Percentiles rank a stretch among this genome's conserved stretches.
These are phyloP conservation scores for Spea hammondii DNA, from an alignment of 2,797 vertebrate genomes.

Conservation along the genomic window DNA sequence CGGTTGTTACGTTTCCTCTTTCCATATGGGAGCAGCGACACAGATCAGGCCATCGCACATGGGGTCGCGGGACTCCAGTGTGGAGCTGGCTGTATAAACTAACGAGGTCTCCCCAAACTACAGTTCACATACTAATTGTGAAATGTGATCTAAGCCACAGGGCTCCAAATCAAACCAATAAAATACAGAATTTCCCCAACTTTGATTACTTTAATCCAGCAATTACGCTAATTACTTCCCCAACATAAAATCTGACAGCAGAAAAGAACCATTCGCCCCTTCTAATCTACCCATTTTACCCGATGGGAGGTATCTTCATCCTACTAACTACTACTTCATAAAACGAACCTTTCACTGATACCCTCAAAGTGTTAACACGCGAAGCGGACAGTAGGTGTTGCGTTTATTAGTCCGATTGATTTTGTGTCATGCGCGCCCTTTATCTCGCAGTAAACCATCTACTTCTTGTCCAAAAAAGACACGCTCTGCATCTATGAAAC, in stretches of 20 bases:
- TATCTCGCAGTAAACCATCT: neutral
- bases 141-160: too few species aligned
- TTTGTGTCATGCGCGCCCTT: neutral
- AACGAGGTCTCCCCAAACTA: too few species aligned
- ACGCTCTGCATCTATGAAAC: too few species aligned
- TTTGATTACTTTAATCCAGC: too few species aligned
- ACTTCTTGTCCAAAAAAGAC: neutral
- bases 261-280: neutral
- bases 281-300: neutral
- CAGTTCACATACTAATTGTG: too few species aligned
- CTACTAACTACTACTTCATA: neutral
- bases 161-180: too few species aligned
- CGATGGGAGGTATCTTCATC: neutral
- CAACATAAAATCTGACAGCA: neutral
- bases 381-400: neutral
- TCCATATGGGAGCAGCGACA: too few species aligned
- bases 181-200: too few species aligned
- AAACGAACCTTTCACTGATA: constrained; percentile 1
- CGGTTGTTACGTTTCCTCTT: neutral
- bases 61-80: too few species aligned
- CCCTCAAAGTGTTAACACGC: constrained; percentile 17
- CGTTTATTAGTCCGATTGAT: fast-evolving
- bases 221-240: too few species aligned
- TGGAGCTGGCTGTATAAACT: too few species aligned
- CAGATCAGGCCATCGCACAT: too few species aligned